Conservation (phyloP, 2,797 vertebrate species). For the Zenarchopterus dispar region DNA sequence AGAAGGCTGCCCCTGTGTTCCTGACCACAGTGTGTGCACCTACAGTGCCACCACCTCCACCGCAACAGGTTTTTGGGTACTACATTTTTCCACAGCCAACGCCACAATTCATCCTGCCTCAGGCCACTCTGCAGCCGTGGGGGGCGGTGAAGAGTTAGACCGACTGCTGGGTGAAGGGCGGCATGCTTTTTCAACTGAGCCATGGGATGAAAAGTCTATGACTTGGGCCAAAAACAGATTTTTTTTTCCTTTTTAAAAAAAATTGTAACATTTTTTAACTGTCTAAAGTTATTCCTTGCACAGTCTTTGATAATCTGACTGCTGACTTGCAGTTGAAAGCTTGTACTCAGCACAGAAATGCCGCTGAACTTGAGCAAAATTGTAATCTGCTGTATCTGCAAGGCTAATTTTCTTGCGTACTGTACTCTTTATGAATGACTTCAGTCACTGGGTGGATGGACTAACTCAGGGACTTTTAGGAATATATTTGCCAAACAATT, state of each 20-base stretch:
- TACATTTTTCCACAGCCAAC: conserved; percentile 76
- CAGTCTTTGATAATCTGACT: conserved; percentile 35
- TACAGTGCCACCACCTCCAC: conserved; percentile 50
- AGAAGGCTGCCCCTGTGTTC: conserved; percentile 71
- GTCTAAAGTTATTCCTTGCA: conserved; percentile 21
- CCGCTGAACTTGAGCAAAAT: conserved; percentile 25
- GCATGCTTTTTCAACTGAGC: conserved; percentile 53
- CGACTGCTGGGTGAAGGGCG: background rate
- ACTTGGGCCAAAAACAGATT: conserved; percentile 26
- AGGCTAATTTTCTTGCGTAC: conserved; percentile 18
- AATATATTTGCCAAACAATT: conserved; percentile 55
- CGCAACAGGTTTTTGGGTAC: conserved; percentile 77
- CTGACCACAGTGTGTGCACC: conserved; percentile 75
- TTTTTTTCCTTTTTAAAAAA: too few relatives aligned
- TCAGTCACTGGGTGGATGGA: conserved; percentile 44
- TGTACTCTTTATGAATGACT: conserved; percentile 43
- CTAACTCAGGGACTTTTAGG: conserved; percentile 69
- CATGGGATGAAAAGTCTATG: conserved; percentile 18
- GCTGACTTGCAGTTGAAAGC: background rate
- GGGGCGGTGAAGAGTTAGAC: conserved; percentile 66
- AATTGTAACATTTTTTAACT: background rate
- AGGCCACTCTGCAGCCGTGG: conserved; percentile 77
- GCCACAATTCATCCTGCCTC: conserved; percentile 83
- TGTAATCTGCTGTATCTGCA: conserved; percentile 36
- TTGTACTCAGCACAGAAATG: conserved; percentile 22